Evolutionary conservation across 2,113 vertebrate species (phyloP).

Genomic region (Channa argus): DNA sequence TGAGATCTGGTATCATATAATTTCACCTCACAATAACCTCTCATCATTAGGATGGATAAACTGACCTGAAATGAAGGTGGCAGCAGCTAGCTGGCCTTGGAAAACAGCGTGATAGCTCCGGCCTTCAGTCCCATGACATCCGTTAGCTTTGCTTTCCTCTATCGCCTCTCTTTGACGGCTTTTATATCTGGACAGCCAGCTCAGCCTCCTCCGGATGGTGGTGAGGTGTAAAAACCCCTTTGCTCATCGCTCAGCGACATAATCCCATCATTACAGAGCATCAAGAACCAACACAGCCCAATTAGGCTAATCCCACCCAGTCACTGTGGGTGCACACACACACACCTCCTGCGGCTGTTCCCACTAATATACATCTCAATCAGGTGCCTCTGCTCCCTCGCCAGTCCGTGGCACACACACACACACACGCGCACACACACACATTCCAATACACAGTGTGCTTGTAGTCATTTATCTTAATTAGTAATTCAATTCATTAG

Average conservation of each 20-base stretch:
- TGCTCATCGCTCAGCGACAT: slow-evolving; percentile 68
- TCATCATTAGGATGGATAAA: slow-evolving; percentile 47
- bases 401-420: slow-evolving; percentile 19
- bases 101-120: neutral
- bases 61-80: slow-evolving; percentile 34
- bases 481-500: slow-evolving; percentile 62
- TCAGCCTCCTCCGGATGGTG: slow-evolving; percentile 47
- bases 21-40: slow-evolving; percentile 56
- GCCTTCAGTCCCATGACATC: slow-evolving; percentile 40
- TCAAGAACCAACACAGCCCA: slow-evolving; percentile 70
- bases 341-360: slow-evolving; percentile 59
- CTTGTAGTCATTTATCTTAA: slow-evolving; percentile 59
- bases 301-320: slow-evolving; percentile 74
- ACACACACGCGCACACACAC: slow-evolving; percentile 13
- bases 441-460: slow-evolving; percentile 27
- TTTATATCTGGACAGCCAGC: slow-evolving; percentile 7
- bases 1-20: slow-evolving; percentile 41
- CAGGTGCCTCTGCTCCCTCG: slow-evolving; percentile 4
- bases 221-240: slow-evolving; percentile 55
- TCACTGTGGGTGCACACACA: slow-evolving; percentile 27
- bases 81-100: slow-evolving; percentile 38
- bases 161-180: neutral
- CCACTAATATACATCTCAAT: slow-evolving; percentile 51
- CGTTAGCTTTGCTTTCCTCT: slow-evolving; percentile 3
- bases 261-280: slow-evolving; percentile 76